Evolutionary conservation across 2,888 invertebrate genomes (phyloP).

Genomic region (Patella pellucida): DNA sequence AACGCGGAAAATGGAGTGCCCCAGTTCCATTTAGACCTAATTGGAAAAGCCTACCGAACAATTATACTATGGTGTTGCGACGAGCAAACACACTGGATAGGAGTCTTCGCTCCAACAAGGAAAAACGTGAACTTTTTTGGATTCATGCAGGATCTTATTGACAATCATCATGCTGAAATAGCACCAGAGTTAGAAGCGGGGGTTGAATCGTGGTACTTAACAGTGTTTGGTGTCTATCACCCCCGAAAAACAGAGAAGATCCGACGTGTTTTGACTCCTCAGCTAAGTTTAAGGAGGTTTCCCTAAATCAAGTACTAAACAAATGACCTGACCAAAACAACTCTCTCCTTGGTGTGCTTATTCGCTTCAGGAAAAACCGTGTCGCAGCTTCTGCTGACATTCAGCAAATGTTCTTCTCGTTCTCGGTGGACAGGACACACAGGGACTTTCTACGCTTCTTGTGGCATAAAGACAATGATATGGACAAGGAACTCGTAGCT

Average conservation of each 20-base stretch:
- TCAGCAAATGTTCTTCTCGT: constrained; percentile 40
- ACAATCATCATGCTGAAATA: too few relatives aligned
- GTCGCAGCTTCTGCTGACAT: constrained; percentile 35
- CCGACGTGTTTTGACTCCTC: too few relatives aligned
- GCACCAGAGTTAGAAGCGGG: too few relatives aligned
- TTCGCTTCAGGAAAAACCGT: constrained; percentile 23
- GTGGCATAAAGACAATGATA: constrained; percentile 40
- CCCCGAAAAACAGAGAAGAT: too few relatives aligned
- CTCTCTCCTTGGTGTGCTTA: too few relatives aligned
- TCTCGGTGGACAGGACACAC: constrained; percentile 32
- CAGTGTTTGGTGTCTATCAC: too few relatives aligned
- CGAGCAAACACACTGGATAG: constrained; percentile 22
- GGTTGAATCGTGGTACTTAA: too few relatives aligned
- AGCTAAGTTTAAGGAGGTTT: too few relatives aligned
- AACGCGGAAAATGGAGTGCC: constrained; percentile 22
- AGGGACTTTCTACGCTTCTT: constrained; percentile 37
- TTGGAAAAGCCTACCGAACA: constrained; percentile 25
- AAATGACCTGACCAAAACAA: too few relatives aligned
- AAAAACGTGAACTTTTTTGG: constrained; percentile 21
- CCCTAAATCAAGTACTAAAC: too few relatives aligned
- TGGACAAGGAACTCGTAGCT: too few relatives aligned
- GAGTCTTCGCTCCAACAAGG: constrained; percentile 15
- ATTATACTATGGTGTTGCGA: constrained; percentile 24
- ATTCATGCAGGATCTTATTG: too few relatives aligned
- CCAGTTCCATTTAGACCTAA: constrained; percentile 28